phyloP scores from a whole-genome alignment of 2,797 vertebrate species.

The Streptopelia turtur region DNA sequence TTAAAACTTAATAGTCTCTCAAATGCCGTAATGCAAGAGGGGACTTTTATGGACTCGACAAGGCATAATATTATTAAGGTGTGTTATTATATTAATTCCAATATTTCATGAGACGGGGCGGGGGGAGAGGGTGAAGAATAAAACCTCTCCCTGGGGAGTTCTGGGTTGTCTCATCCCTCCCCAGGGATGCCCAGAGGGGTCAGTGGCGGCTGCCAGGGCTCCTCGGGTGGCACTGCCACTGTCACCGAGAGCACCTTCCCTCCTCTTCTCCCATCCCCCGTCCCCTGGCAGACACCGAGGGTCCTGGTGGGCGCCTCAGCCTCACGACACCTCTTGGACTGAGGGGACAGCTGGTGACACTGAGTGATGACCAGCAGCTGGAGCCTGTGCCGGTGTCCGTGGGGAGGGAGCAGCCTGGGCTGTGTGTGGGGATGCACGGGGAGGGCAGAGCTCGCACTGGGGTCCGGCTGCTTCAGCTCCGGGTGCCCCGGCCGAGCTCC shows the following conservation, averaged over 20 bases:
- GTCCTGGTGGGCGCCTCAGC: conserved; percentile 6
- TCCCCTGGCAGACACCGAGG: background rate
- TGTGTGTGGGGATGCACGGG: background rate
- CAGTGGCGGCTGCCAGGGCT: background rate
- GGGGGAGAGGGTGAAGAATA: conserved; percentile 6
- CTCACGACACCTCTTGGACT: background rate
- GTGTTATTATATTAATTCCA: conserved; percentile 66
- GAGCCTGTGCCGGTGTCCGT: background rate
- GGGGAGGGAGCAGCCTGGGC: conserved; percentile 22
- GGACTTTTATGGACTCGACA: conserved; percentile 80
- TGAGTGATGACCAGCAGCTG: conserved; percentile 34
- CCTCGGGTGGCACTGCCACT: background rate
- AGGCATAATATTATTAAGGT: conserved; percentile 77
- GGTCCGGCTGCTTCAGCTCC: no score
- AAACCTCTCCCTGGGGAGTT: conserved; percentile 10
- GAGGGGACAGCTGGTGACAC: background rate
- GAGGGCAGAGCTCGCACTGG: background rate
- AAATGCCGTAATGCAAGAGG: conserved; percentile 73
- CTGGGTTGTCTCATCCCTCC: background rate
- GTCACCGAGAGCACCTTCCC: background rate
- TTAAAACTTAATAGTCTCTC: conserved; percentile 84
- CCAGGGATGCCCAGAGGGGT: background rate
- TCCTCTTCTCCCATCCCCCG: background rate
- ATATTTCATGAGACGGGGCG: conserved; percentile 26
- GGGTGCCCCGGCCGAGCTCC: background rate